A percentile compares a stretch with the other conserved stretches of the same genome.
Evolutionary conservation across 1,140 invertebrate species (phyloP).

Genomic region (Psix sp.): DNA sequence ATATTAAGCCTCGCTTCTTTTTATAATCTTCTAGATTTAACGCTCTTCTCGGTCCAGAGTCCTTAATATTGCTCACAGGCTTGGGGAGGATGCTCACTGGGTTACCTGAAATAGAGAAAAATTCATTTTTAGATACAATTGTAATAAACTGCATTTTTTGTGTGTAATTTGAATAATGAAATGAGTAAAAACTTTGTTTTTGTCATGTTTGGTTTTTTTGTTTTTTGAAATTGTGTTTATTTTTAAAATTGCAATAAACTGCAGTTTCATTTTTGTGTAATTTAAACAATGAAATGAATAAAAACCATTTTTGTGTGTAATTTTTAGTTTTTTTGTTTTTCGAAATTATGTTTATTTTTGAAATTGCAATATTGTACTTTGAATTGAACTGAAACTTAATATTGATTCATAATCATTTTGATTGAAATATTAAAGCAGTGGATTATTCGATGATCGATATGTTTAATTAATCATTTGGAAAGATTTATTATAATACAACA

Average conservation of each 20-base stretch:
- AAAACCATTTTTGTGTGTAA: neutral
- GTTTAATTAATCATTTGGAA: too few species aligned
- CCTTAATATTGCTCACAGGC: conserved; percentile 83
- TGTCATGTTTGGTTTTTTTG: too few species aligned
- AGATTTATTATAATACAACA: too few species aligned
- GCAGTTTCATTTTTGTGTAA: too few species aligned
- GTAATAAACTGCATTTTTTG: too few species aligned
- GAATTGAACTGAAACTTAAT: too few species aligned
- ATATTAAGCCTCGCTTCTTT: conserved; percentile 95
- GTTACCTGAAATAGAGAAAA: conserved; percentile 80
- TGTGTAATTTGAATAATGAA: neutral
- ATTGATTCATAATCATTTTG: too few species aligned
- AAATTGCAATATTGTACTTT: conserved; percentile 8
- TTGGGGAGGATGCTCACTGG: conserved; percentile 86
- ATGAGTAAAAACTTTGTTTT: neutral
- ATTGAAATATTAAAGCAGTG: too few species aligned
- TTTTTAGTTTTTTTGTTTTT: too few species aligned
- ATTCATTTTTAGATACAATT: conserved; percentile 23
- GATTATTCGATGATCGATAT: too few species aligned
- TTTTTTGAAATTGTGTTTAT: too few species aligned
- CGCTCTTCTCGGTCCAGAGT: conserved; percentile 89
- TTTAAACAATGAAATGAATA: neutral
- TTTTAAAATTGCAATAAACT: conserved; percentile 7
- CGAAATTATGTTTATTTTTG: too few species aligned
- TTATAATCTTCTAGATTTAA: conserved; percentile 98